Percentiles rank a stretch among this genome's conserved stretches.
phyloP scores from a whole-genome alignment of 1,140 invertebrate species.

The Bursaphelenchus mucronatus region DNA sequence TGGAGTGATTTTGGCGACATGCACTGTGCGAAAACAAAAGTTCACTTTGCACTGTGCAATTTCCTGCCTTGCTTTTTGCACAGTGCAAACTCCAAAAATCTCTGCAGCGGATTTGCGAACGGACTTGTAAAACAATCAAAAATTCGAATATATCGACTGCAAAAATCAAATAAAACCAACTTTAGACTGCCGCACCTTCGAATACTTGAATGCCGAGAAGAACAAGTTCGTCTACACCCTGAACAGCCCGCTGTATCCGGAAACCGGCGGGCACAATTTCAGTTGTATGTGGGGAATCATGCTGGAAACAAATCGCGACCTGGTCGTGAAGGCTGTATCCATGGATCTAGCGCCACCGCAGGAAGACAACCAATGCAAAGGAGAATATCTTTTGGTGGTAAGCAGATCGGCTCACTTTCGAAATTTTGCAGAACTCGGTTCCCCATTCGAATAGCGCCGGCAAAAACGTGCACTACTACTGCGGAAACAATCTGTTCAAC shows the following conservation, averaged over 20 bases:
- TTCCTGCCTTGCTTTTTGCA: too few species aligned
- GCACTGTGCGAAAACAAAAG: too few species aligned
- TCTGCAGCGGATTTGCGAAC: too few species aligned
- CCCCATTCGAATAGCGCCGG: neutral
- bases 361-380: slow-evolving; percentile 21
- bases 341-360: slow-evolving; percentile 43
- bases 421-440: neutral
- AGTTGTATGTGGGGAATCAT: slow-evolving; percentile 46
- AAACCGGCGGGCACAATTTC: slow-evolving; percentile 26
- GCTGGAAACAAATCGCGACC: slow-evolving; percentile 46
- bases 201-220: slow-evolving; percentile 34
- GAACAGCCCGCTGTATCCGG: slow-evolving; percentile 44
- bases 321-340: slow-evolving; percentile 41
- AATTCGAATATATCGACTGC: neutral
- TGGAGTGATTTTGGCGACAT: too few species aligned
- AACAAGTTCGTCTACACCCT: slow-evolving; percentile 39
- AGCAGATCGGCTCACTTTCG: neutral
- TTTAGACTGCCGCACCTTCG: slow-evolving; percentile 48
- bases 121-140: neutral
- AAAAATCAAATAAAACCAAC: slow-evolving; percentile 6
- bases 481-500: slow-evolving; percentile 43
- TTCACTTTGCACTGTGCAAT: too few species aligned
- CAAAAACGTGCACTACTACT: slow-evolving; percentile 1
- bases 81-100: too few species aligned
- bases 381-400: slow-evolving; percentile 30